Percentiles rank a stretch among this genome's conserved stretches.
phyloP scores from a whole-genome alignment of 2,113 vertebrate genomes.

The Chionomys nivalis region DNA sequence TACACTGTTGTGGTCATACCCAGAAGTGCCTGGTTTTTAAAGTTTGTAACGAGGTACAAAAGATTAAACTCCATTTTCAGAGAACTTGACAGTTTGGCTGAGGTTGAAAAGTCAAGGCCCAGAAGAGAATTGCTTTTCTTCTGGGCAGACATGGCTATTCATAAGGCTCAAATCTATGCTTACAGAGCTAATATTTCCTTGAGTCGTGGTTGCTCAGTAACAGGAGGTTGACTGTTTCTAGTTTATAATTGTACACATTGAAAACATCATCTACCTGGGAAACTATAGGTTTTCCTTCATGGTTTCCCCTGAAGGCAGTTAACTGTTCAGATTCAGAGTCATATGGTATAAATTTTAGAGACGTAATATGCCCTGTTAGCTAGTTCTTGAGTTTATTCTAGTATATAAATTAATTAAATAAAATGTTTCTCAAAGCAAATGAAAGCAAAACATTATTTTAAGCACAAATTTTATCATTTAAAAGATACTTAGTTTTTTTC shows the following conservation, averaged over 20 bases:
- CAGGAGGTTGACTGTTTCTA: neutral
- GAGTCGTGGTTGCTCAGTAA: neutral
- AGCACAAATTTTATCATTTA: neutral
- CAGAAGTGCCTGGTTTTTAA: neutral
- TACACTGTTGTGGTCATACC: no score
- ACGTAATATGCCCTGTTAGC: neutral
- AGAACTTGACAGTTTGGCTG: neutral
- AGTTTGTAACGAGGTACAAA: neutral
- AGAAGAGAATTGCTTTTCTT: neutral
- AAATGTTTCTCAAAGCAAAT: neutral
- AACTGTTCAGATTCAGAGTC: neutral
- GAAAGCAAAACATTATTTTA: neutral
- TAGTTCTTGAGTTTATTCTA: neutral
- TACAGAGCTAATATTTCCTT: neutral
- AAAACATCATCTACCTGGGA: neutral
- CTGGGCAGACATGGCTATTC: neutral
- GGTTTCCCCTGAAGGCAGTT: neutral
- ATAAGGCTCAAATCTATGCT: neutral
- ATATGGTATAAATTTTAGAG: conserved; percentile 29
- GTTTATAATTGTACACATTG: neutral
- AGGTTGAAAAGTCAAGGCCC: neutral
- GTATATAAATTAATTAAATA: neutral
- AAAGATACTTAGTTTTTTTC: neutral
- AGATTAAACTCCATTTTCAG: conserved; percentile 1
- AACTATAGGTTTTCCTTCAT: conserved; percentile 12